These are phyloP conservation scores for Petrocephalus schoutedeni DNA, from an alignment of 2,797 vertebrate genomes.

Conservation along the genomic window DNA sequence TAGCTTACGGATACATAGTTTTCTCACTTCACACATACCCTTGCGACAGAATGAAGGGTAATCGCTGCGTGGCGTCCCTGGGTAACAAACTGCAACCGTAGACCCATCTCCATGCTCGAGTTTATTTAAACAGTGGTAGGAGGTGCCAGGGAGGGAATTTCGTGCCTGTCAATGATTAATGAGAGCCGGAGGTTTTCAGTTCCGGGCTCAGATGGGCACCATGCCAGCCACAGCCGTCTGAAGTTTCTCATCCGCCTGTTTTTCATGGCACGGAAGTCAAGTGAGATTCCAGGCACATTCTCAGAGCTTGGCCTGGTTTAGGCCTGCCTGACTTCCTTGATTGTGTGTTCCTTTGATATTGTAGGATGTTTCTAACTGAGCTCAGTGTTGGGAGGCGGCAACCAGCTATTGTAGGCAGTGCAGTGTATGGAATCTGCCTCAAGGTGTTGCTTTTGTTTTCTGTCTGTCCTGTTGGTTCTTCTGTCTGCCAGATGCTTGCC, in stretches of 20 bases:
- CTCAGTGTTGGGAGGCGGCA: neutral
- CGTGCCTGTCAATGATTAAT: neutral
- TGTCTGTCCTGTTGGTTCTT: constrained; percentile 8
- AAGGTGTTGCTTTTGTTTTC: constrained; percentile 16
- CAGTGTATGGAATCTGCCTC: constrained; percentile 39
- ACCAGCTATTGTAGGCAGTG: constrained; percentile 24
- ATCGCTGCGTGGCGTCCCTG: neutral
- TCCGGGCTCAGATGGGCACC: neutral
- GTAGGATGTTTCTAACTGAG: neutral
- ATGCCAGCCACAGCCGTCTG: neutral
- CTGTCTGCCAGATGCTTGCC: constrained; percentile 14
- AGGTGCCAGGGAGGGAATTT: neutral
- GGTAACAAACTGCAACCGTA: neutral
- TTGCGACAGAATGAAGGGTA: neutral
- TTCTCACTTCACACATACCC: neutral
- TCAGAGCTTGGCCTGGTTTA: neutral
- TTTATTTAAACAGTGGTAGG: neutral
- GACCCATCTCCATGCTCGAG: neutral
- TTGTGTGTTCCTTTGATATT: neutral
- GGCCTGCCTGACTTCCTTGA: neutral
- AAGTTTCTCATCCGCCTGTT: neutral
- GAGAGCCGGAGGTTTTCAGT: neutral
- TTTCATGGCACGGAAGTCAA: neutral
- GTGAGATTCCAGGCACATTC: neutral
- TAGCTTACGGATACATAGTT: neutral